Percentiles rank a stretch among this genome's conserved stretches.
Evolutionary conservation across 2,888 invertebrate species (phyloP).

Genomic region (Drosophila multiciliata): DNA sequence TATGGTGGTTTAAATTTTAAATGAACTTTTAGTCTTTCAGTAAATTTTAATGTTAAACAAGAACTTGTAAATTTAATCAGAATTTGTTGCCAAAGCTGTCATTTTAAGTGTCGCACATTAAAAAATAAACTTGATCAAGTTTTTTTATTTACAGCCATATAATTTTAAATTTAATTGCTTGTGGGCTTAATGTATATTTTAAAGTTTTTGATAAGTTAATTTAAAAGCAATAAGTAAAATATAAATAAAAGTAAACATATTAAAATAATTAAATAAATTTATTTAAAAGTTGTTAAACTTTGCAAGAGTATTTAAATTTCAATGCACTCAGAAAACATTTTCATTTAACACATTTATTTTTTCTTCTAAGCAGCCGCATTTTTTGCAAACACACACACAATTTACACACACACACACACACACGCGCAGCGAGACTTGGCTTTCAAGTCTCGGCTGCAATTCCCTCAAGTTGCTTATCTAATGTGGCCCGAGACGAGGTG

Average conservation of each 20-base stretch:
- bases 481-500: conserved; percentile 54
- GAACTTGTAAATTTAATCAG: background rate
- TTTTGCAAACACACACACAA: conserved; percentile 35
- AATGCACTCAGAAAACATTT: background rate
- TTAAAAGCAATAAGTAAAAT: background rate
- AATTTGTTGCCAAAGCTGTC: background rate
- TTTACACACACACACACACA: conserved; percentile 10
- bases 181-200: background rate
- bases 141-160: background rate
- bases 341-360: conserved; percentile 25
- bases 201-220: background rate
- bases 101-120: background rate
- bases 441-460: conserved; percentile 52
- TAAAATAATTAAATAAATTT: background rate
- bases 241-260: no score
- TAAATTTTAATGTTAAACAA: background rate
- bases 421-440: background rate
- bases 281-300: background rate
- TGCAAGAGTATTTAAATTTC: conserved; percentile 26
- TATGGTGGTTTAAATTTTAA: background rate
- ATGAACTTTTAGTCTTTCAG: background rate
- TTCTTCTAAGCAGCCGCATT: conserved; percentile 44
- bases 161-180: background rate
- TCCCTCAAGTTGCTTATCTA: conserved; percentile 63
- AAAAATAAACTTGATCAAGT: background rate